Conservation (phyloP, 1,140 invertebrate species). For the Andrena cerasifolii region DNA sequence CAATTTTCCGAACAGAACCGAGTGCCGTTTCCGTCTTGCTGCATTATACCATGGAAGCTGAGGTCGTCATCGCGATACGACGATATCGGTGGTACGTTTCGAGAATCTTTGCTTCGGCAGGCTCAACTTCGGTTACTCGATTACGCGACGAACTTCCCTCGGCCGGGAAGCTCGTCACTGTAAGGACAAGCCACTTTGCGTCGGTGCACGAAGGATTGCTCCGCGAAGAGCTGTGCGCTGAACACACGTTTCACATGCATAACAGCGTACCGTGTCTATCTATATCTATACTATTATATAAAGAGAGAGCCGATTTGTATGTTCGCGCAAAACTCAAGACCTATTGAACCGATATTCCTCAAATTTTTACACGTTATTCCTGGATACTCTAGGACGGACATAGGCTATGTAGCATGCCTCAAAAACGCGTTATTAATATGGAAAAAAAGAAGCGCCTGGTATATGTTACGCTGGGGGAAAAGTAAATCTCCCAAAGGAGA, state of each 20-base stretch:
- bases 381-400: too few relatives aligned
- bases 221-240: neutral
- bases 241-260: neutral
- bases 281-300: too few relatives aligned
- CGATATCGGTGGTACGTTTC: neutral
- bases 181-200: neutral
- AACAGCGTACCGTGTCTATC: too few relatives aligned
- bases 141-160: neutral
- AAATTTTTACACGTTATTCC: too few relatives aligned
- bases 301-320: too few relatives aligned
- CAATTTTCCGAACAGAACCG: slow-evolving; percentile 49
- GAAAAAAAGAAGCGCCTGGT: too few relatives aligned
- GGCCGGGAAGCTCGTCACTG: neutral
- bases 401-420: too few relatives aligned
- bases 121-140: neutral
- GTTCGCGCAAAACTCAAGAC: too few relatives aligned
- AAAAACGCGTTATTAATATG: too few relatives aligned
- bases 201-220: neutral
- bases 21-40: neutral
- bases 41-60: slow-evolving; percentile 4
- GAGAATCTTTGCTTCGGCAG: neutral
- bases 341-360: too few relatives aligned
- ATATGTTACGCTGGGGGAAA: too few relatives aligned
- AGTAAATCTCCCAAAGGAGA: too few relatives aligned
- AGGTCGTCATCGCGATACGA: slow-evolving; percentile 9